These are phyloP conservation scores for Mesoligia furuncula DNA, from an alignment of 2,888 invertebrate species.

Conservation along the genomic window DNA sequence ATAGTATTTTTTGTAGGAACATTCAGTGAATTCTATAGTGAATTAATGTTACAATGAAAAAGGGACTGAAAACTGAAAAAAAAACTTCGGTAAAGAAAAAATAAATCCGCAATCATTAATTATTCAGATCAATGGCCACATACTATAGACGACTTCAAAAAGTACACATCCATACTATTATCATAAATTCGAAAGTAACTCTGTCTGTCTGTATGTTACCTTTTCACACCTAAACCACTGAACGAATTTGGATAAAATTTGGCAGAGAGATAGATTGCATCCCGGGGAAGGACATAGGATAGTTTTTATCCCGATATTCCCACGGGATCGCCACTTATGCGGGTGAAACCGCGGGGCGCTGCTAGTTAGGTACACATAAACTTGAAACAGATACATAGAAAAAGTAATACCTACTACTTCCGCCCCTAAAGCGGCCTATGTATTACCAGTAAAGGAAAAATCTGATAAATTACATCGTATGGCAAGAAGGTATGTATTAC, in stretches of 20 bases:
- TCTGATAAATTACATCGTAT: conserved; percentile 58
- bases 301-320: too few relatives aligned
- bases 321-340: too few relatives aligned
- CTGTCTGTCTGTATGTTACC: too few relatives aligned
- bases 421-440: not conserved
- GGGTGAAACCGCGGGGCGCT: too few relatives aligned
- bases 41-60: not conserved
- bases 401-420: not conserved
- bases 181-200: too few relatives aligned
- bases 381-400: conserved; percentile 4
- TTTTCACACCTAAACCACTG: too few relatives aligned
- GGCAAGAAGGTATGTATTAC: conserved; percentile 28
- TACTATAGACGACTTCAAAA: not conserved
- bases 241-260: too few relatives aligned
- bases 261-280: too few relatives aligned
- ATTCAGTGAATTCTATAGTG: not conserved
- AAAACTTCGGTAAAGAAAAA: not conserved
- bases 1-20: too few relatives aligned
- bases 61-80: not conserved
- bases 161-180: too few relatives aligned
- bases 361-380: not conserved
- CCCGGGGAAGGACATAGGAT: too few relatives aligned
- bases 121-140: not conserved
- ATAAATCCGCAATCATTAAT: not conserved
- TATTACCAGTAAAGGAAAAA: conserved; percentile 52